These are phyloP conservation scores for Terrapene triunguis DNA, from an alignment of 2,113 vertebrate genomes.

Conservation along the genomic window DNA sequence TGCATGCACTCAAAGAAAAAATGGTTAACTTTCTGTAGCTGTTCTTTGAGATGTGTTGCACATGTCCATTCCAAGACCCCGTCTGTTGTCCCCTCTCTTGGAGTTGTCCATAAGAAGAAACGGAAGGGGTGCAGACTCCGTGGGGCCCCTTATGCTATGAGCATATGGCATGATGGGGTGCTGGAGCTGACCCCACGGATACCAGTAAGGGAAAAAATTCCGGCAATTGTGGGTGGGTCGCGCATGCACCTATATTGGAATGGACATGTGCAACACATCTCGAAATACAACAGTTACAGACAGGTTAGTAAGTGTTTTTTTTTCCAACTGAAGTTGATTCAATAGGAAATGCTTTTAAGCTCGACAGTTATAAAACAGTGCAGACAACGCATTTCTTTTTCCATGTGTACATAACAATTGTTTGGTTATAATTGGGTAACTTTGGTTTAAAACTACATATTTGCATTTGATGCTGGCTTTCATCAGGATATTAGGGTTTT, in stretches of 20 bases:
- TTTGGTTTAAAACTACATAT: background rate
- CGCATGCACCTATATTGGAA: background rate
- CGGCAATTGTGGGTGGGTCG: too few relatives aligned
- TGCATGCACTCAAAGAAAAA: too few relatives aligned
- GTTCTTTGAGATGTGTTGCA: too few relatives aligned
- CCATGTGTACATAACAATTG: background rate
- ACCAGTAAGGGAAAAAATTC: too few relatives aligned
- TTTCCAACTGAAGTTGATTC: background rate
- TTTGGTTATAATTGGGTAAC: background rate
- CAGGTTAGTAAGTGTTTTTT: background rate
- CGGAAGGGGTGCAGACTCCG: too few relatives aligned
- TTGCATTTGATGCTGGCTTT: background rate
- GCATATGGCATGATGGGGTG: too few relatives aligned
- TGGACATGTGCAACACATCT: background rate
- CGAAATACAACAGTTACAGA: background rate
- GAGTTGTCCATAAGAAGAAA: too few relatives aligned
- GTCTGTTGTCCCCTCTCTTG: too few relatives aligned
- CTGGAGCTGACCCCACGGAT: too few relatives aligned
- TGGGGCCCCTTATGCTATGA: too few relatives aligned
- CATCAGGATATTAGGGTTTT: background rate
- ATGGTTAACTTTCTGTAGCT: too few relatives aligned
- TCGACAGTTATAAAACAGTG: background rate
- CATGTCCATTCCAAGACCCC: too few relatives aligned
- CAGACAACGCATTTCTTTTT: background rate
- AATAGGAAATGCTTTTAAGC: background rate